These are phyloP conservation scores for Choloepus hoffmanni DNA, from an alignment of 2,113 vertebrate genomes.

Conservation along the genomic window DNA sequence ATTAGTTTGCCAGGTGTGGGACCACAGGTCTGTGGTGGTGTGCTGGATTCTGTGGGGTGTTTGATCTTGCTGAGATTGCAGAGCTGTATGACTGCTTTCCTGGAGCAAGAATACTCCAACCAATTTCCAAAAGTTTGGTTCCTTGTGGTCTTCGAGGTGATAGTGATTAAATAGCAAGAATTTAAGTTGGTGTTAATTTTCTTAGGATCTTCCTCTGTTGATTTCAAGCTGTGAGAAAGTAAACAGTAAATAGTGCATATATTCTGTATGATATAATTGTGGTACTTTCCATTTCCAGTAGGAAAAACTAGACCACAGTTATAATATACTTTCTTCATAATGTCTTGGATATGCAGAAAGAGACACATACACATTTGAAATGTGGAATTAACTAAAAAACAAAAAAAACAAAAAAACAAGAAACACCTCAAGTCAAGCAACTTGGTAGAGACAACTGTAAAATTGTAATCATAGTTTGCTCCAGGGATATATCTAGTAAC, in stretches of 20 bases:
- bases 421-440: neutral
- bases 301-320: neutral
- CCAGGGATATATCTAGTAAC: neutral
- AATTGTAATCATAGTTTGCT: neutral
- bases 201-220: neutral
- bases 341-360: neutral
- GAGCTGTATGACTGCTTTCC: neutral
- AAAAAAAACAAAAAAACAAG: neutral
- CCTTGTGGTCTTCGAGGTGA: neutral
- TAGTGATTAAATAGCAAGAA: neutral
- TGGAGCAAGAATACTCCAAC: neutral
- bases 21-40: neutral
- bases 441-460: neutral
- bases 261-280: neutral
- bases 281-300: neutral
- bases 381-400: neutral
- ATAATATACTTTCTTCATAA: neutral
- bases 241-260: neutral
- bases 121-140: neutral
- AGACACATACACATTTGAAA: neutral
- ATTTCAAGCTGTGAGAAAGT: neutral
- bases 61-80: neutral
- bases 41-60: neutral
- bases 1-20: neutral
- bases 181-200: neutral